phyloP scores from a whole-genome alignment of 2,888 invertebrate species.

The Cephalotes varians region DNA sequence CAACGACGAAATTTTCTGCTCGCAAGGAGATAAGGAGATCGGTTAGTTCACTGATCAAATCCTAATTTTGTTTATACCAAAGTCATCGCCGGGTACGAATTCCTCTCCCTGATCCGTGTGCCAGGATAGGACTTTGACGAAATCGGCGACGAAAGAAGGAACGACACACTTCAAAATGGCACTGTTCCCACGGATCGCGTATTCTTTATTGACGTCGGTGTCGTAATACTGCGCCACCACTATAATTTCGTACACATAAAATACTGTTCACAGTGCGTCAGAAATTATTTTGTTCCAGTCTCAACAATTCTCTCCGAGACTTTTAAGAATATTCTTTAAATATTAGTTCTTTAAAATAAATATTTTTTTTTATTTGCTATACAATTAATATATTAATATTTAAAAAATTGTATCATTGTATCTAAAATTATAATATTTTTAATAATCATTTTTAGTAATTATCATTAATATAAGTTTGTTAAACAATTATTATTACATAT shows the following conservation, averaged over 20 bases:
- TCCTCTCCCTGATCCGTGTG: conserved; percentile 93
- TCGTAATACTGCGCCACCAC: conserved; percentile 94
- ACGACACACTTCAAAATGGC: conserved; percentile 96
- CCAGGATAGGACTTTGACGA: conserved; percentile 95
- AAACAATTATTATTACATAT: conserved; percentile 6
- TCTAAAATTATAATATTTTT: neutral
- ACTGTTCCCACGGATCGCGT: conserved; percentile 95
- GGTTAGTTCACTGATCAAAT: conserved; percentile 14
- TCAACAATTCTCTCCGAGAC: conserved; percentile 34
- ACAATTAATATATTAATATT: neutral
- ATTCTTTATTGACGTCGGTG: conserved; percentile 95
- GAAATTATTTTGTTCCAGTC: conserved; percentile 40
- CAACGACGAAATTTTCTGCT: conserved; percentile 60
- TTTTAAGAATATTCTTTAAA: neutral
- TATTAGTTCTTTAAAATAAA: neutral
- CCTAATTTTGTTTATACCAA: conserved; percentile 85
- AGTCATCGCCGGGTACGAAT: conserved; percentile 89
- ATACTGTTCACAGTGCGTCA: neutral
- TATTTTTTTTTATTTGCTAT: neutral
- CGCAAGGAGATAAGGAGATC: conserved; percentile 35
- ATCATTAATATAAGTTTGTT: neutral
- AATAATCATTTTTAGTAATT: neutral
- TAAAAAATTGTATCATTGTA: neutral
- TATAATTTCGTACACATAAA: conserved; percentile 80
- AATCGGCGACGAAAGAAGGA: conserved; percentile 97